These are phyloP conservation scores for Drosophila auraria DNA, from an alignment of 1,140 invertebrate genomes.

Conservation along the genomic window DNA sequence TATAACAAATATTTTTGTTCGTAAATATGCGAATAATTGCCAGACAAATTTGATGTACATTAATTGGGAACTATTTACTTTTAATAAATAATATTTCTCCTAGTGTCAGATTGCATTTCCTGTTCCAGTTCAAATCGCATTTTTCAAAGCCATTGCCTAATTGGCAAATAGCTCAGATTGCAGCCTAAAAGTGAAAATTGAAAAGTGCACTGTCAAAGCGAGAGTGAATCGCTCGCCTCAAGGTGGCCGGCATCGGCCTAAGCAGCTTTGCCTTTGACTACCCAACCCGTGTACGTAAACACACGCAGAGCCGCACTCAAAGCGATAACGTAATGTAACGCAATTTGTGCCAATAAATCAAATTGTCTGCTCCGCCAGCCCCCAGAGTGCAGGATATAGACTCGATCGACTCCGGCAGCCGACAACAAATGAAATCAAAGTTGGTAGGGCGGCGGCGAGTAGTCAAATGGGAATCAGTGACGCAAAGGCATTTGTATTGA, in stretches of 20 bases:
- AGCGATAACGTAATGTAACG: conserved; percentile 81
- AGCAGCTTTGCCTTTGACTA: conserved; percentile 14
- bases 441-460: conserved; percentile 25
- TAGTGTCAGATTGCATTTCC: not conserved
- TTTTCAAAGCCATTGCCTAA: conserved; percentile 41
- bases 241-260: conserved; percentile 46
- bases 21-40: no score
- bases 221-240: conserved; percentile 16
- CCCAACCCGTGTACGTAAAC: conserved; percentile 10
- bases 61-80: no score
- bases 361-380: conserved; percentile 65
- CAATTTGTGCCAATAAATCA: conserved; percentile 82
- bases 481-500: conserved; percentile 75
- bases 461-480: conserved; percentile 69
- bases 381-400: conserved; percentile 20
- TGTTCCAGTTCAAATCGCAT: conserved; percentile 48
- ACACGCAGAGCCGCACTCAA: conserved; percentile 54
- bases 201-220: conserved; percentile 57
- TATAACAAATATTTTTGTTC: not conserved
- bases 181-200: conserved; percentile 59
- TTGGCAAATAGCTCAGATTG: conserved; percentile 38
- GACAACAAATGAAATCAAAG: conserved; percentile 75
- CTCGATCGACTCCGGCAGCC: conserved; percentile 39
- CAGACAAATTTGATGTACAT: not conserved
- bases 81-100: not conserved